phyloP scores from a whole-genome alignment of 2,888 invertebrate genomes.

The Strigamia transsilvanica region DNA sequence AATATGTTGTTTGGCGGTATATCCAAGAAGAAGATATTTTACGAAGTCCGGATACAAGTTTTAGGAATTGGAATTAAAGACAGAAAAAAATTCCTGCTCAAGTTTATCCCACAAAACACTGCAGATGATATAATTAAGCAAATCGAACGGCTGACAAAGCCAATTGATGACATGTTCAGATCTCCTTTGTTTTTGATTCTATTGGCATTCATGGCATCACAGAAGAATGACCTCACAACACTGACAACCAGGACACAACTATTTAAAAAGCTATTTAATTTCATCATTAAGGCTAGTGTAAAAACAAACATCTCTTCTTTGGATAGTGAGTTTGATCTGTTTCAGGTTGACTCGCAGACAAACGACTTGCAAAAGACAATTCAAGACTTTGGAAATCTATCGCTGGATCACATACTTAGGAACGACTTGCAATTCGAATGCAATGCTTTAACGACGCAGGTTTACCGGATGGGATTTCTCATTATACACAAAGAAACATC shows the following conservation, averaged over 20 bases:
- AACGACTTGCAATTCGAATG: constrained; percentile 1
- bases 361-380: not conserved
- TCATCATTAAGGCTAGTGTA: not conserved
- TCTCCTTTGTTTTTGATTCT: constrained; percentile 5
- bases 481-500: constrained; percentile 11
- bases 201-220: not conserved
- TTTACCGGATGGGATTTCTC: not conserved
- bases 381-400: not conserved
- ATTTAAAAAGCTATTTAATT: not conserved
- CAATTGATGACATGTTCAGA: not conserved
- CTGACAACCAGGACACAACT: not conserved
- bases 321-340: not conserved
- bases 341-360: not conserved
- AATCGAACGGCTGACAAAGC: not conserved
- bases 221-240: not conserved
- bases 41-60: not conserved
- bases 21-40: not conserved
- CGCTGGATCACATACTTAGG: not conserved
- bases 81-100: not conserved
- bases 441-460: not conserved
- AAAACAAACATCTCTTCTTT: not conserved
- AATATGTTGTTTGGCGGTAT: not conserved
- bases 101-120: not conserved
- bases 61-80: not conserved
- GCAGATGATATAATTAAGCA: not conserved